Evolutionary conservation across 2,797 vertebrate genomes (phyloP), one percentile per base, ranked within the genome.

Genomic region (Amphiprion clarkii): DNA sequence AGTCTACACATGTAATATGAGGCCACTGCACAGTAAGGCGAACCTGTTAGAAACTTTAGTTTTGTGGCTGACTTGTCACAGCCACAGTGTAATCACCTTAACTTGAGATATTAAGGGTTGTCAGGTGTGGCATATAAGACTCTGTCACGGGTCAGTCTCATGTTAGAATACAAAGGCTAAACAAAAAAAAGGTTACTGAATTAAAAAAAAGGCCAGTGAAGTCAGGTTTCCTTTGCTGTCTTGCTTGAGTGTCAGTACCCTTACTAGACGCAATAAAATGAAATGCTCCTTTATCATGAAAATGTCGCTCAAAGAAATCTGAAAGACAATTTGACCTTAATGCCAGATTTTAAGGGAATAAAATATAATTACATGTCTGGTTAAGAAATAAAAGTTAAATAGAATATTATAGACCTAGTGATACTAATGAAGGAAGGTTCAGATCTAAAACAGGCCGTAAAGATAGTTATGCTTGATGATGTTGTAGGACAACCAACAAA

Each of bases 1-100:
- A 61, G 44, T 19, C 53, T 62, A 78, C 21, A 58, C 44, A 55
- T 60, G 40, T 27, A 64, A 36, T 6, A 9, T 5, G 10, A 19
- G 31, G 14, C n/a, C 70, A 33, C 48, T 6, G 21, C 44, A 65
- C 23, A 42, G 40, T 33, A 6, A 51, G 17, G 6, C 63, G 25
- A 68, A 64, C 0, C 6, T 14, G n/a, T 58, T 33, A 19, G 13
- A 33, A 65, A 13, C 36, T 12, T 71, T 2, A 3, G 36, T 61
- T 49, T 16, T 58, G 6, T 17, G 17, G n/a, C n/a, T 51, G n/a
- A 19, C 3, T 4, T 17, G 53, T 44, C n/a, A 1, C n/a, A 71
- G 39, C 19, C 68, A 19, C 39, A 71, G 39, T 27, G 48, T n/a
- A 39, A 29, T 29, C 52, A 55, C 7, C 11, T 2, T 53, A 39